Evolutionary conservation across 2,797 vertebrate species (phyloP).

Genomic region (Eremophila alpestris): DNA sequence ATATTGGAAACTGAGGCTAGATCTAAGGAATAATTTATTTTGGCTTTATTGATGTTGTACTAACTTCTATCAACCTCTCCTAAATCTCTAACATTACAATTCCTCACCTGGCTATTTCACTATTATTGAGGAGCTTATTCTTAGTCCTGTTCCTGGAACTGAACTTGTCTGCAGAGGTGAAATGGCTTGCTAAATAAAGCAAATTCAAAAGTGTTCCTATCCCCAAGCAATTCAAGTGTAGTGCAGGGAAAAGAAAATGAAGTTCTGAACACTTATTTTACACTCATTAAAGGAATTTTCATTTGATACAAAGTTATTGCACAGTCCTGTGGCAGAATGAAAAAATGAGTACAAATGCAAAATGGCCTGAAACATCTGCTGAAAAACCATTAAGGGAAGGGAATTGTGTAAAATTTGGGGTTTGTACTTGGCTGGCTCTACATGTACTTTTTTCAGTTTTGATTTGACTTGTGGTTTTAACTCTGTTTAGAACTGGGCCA

Average conservation of each 20-base stretch:
- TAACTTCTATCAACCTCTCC: background rate
- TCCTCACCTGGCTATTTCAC: background rate
- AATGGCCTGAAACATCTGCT: background rate
- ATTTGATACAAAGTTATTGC: background rate
- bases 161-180: background rate
- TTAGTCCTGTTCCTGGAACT: background rate
- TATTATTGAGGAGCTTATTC: background rate
- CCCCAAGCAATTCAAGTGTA: background rate
- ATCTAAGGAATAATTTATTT: background rate
- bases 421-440: background rate
- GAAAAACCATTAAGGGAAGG: background rate
- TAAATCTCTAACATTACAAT: background rate
- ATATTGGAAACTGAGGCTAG: background rate
- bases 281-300: background rate
- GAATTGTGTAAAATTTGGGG: background rate
- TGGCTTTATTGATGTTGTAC: background rate
- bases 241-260: background rate
- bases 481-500: background rate
- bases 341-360: background rate
- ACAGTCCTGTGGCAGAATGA: background rate
- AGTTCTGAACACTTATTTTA: background rate
- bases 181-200: background rate
- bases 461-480: conserved; percentile 26
- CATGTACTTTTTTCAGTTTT: background rate
- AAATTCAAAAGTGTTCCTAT: background rate